These are phyloP conservation scores for Sinella curviseta DNA, from an alignment of 1,140 invertebrate species.

Conservation along the genomic window DNA sequence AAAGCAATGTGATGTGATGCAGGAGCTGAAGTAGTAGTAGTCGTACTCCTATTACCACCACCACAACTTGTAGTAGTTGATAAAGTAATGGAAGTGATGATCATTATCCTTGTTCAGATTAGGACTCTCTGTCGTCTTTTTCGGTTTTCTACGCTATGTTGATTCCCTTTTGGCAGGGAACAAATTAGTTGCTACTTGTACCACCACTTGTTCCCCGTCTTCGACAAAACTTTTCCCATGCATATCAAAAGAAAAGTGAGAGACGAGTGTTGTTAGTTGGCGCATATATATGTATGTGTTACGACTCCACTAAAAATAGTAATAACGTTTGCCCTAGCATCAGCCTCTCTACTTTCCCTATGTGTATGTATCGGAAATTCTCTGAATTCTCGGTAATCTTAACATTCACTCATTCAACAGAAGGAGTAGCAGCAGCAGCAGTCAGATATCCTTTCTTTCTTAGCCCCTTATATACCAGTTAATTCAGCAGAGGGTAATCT, in stretches of 20 bases:
- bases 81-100: not conserved
- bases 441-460: not conserved
- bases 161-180: slow-evolving; percentile 22
- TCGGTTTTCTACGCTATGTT: slow-evolving; percentile 14
- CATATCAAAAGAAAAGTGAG: slow-evolving; percentile 16
- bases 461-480: not conserved
- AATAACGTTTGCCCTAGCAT: too few relatives aligned
- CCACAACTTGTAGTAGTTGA: too few relatives aligned
- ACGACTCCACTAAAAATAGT: not conserved
- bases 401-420: not conserved
- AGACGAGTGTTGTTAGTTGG: not conserved
- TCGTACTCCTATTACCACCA: too few relatives aligned
- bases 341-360: not conserved
- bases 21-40: too few relatives aligned
- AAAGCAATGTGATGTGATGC: slow-evolving; percentile 1
- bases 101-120: slow-evolving; percentile 23
- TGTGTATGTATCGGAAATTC: not conserved
- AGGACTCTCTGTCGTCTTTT: slow-evolving; percentile 19
- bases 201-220: slow-evolving; percentile 24
- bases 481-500: not conserved
- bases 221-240: slow-evolving; percentile 23
- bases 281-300: not conserved
- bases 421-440: not conserved
- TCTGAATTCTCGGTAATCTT: not conserved
- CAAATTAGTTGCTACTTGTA: slow-evolving; percentile 27